phyloP scores from a whole-genome alignment of 2,888 invertebrate genomes.

The Galerucella nymphaeae region DNA sequence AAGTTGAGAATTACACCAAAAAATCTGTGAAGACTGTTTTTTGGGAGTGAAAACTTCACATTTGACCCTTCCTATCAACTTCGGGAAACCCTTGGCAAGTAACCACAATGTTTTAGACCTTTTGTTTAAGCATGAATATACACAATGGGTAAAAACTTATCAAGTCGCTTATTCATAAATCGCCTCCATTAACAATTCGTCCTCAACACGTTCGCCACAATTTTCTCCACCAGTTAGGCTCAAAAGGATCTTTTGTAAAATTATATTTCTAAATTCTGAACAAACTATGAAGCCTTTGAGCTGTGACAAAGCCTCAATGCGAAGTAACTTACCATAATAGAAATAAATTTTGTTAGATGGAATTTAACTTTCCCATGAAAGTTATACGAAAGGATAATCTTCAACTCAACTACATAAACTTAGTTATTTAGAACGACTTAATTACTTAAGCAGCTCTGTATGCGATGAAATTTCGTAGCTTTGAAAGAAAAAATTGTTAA shows the following conservation, averaged over 20 bases:
- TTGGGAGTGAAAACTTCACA: no score
- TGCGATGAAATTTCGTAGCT: background rate
- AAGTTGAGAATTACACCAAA: no score
- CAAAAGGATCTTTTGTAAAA: conserved; percentile 1
- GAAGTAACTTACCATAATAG: conserved; percentile 21
- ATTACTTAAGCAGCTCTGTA: background rate
- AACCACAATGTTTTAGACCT: no score
- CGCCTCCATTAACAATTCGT: background rate
- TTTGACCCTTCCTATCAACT: no score
- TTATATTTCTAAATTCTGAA: conserved; percentile 17
- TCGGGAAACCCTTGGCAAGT: no score
- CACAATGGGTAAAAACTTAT: background rate
- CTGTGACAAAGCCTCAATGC: conserved; percentile 19
- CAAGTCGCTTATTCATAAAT: background rate
- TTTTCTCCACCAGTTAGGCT: background rate
- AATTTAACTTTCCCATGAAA: conserved; percentile 26
- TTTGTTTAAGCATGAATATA: background rate
- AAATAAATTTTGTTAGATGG: conserved; percentile 29
- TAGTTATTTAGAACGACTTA: conserved; percentile 15
- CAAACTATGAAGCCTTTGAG: conserved; percentile 30
- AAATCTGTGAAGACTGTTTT: no score
- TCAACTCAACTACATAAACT: conserved; percentile 22
- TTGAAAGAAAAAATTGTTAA: background rate
- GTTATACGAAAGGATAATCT: conserved; percentile 27
- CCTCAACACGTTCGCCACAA: background rate